phyloP scores from a whole-genome alignment of 2,888 invertebrate species.

The Sarcophaga carnaria region DNA sequence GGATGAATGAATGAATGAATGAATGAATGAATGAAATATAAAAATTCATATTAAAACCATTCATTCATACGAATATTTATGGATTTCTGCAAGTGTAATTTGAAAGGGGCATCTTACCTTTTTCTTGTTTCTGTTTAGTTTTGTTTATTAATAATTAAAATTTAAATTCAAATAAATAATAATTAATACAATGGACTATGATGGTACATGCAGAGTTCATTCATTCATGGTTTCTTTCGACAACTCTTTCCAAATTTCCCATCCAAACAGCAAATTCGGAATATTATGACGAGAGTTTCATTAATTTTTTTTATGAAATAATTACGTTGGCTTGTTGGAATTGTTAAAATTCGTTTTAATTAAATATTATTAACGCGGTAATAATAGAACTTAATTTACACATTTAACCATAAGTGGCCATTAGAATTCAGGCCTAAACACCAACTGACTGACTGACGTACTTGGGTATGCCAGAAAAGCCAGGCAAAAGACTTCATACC shows the following conservation, averaged over 20 bases:
- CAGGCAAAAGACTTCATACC: too few relatives aligned
- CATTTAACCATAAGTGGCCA: slow-evolving; percentile 47
- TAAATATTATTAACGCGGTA: slow-evolving; percentile 41
- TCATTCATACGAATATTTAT: neutral
- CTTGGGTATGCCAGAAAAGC: too few relatives aligned
- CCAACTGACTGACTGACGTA: too few relatives aligned
- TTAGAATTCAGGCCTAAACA: neutral
- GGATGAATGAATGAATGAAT: neutral
- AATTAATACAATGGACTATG: too few relatives aligned
- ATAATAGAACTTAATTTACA: slow-evolving; percentile 61
- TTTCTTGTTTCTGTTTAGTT: too few relatives aligned
- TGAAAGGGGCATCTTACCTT: too few relatives aligned
- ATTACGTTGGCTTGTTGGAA: neutral
- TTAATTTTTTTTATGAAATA: neutral
- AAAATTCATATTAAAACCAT: neutral
- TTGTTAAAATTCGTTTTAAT: slow-evolving; percentile 54
- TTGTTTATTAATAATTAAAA: too few relatives aligned
- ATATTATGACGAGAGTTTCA: too few relatives aligned
- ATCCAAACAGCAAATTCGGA: neutral
- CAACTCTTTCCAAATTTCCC: neutral
- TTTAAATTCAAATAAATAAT: too few relatives aligned
- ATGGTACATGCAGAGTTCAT: too few relatives aligned
- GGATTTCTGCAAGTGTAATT: neutral
- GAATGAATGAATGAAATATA: too few relatives aligned
- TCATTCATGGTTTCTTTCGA: too few relatives aligned